A percentile compares a stretch with the other conserved stretches of the same genome.
Evolutionary conservation across 2,797 vertebrate species (phyloP).

Genomic region (Platyrinchus mystaceus): DNA sequence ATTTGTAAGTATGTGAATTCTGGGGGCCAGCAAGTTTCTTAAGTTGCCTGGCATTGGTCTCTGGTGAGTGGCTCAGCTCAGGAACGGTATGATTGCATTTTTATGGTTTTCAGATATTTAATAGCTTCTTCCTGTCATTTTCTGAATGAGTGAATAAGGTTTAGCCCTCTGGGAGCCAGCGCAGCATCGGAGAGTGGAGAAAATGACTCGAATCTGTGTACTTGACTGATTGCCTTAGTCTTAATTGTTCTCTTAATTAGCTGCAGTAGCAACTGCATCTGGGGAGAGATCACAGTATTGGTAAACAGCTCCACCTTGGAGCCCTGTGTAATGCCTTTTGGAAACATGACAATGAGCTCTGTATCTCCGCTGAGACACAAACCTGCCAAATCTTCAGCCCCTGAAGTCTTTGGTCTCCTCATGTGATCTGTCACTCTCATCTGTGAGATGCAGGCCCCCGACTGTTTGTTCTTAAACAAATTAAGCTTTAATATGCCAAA

Average conservation of each 20-base stretch:
- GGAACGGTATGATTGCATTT: constrained; percentile 82
- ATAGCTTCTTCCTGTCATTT: constrained; percentile 86
- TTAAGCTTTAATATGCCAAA: constrained; percentile 77
- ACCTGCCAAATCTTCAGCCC: constrained; percentile 80
- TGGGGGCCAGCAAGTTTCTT: constrained; percentile 74
- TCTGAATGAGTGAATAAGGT: constrained; percentile 84
- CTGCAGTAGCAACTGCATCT: constrained; percentile 89
- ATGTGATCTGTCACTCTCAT: constrained; percentile 69
- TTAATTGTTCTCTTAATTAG: constrained; percentile 99
- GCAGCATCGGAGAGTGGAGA: constrained; percentile 72
- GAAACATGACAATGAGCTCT: constrained; percentile 81
- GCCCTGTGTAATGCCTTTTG: constrained; percentile 81
- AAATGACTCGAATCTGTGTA: constrained; percentile 81
- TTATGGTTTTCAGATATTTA: constrained; percentile 87
- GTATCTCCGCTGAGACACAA: constrained; percentile 73
- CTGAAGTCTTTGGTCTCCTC: constrained; percentile 61
- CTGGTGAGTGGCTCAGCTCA: constrained; percentile 77
- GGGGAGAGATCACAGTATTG: constrained; percentile 84
- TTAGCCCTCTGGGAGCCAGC: constrained; percentile 79
- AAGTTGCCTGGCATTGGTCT: constrained; percentile 78
- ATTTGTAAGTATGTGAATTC: constrained; percentile 78
- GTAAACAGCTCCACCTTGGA: constrained; percentile 84
- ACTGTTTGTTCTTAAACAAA: constrained; percentile 79
- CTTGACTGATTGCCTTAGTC: constrained; percentile 86
- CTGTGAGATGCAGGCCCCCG: constrained; percentile 67